Evolutionary conservation across 2,888 invertebrate species (phyloP).

Genomic region (Ectemnius cavifrons): DNA sequence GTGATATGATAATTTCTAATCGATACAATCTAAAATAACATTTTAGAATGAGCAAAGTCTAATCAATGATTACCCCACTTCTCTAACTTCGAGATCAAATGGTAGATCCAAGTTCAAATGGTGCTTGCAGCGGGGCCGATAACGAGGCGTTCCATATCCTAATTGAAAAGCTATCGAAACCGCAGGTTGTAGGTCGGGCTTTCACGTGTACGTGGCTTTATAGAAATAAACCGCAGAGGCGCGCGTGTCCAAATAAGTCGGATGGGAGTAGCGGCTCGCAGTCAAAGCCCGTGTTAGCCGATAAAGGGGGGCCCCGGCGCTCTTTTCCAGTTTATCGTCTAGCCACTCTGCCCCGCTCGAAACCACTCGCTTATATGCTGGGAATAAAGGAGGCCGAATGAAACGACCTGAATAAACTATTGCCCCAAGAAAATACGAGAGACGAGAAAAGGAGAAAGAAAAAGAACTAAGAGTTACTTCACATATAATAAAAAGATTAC

Average conservation of each 20-base stretch:
- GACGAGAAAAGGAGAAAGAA: not conserved
- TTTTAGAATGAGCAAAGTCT: too few relatives aligned
- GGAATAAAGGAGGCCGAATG: not conserved
- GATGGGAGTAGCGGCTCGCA: not conserved
- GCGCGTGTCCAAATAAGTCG: constrained; percentile 5
- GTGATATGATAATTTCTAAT: too few relatives aligned
- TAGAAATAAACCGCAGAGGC: not conserved
- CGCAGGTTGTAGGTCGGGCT: not conserved
- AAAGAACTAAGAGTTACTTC: not conserved
- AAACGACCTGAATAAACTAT: not conserved
- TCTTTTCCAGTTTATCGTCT: constrained; percentile 38
- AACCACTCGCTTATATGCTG: constrained; percentile 21
- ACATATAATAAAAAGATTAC: constrained; percentile 25
- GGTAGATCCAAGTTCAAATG: not conserved
- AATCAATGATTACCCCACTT: too few relatives aligned
- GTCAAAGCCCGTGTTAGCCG: constrained; percentile 8
- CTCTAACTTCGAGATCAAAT: not conserved
- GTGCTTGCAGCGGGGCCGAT: not conserved
- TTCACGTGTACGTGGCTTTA: not conserved
- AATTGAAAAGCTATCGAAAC: constrained; percentile 2
- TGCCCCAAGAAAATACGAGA: not conserved
- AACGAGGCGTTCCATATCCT: not conserved
- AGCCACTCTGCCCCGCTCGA: constrained; percentile 8
- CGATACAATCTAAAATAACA: too few relatives aligned
- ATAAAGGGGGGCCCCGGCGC: constrained; percentile 26